Conservation (phyloP, 2,888 invertebrate species). For the Cheilosia urbana region DNA sequence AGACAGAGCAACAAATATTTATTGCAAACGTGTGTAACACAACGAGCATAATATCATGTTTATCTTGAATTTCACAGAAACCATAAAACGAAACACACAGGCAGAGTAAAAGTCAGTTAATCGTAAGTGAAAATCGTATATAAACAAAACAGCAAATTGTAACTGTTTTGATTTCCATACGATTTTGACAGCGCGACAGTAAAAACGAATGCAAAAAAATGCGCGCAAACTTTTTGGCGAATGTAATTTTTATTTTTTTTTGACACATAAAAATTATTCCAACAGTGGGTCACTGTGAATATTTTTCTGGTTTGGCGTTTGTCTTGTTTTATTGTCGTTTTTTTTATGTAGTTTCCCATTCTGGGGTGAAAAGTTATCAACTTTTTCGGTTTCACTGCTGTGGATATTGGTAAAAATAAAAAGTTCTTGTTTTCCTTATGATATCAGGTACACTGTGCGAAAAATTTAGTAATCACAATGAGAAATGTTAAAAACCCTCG, state of each 20-base stretch:
- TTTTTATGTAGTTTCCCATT: constrained; percentile 2
- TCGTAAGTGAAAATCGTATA: constrained; percentile 5
- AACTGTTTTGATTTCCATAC: constrained; percentile 3
- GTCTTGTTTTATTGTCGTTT: neutral
- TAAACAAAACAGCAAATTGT: neutral
- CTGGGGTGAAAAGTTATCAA: constrained; percentile 17
- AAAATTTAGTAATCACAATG: no score
- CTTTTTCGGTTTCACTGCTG: constrained; percentile 16
- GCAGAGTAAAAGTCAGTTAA: constrained; percentile 12
- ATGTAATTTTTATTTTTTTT: neutral
- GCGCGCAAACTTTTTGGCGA: neutral
- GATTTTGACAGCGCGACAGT: constrained; percentile 17
- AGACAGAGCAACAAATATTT: constrained; percentile 11
- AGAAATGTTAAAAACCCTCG: no score
- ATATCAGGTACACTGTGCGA: no score
- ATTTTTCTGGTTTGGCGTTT: constrained; percentile 1
- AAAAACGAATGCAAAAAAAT: neutral
- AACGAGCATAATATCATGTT: neutral
- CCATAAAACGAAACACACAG: neutral
- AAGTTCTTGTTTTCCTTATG: no score
- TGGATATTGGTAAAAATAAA: no score
- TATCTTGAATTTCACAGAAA: neutral
- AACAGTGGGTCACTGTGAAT: constrained; percentile 10
- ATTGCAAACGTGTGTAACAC: neutral
- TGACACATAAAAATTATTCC: neutral